Evolutionary conservation across 2,113 vertebrate species (phyloP).

Genomic region (Marmota monax): DNA sequence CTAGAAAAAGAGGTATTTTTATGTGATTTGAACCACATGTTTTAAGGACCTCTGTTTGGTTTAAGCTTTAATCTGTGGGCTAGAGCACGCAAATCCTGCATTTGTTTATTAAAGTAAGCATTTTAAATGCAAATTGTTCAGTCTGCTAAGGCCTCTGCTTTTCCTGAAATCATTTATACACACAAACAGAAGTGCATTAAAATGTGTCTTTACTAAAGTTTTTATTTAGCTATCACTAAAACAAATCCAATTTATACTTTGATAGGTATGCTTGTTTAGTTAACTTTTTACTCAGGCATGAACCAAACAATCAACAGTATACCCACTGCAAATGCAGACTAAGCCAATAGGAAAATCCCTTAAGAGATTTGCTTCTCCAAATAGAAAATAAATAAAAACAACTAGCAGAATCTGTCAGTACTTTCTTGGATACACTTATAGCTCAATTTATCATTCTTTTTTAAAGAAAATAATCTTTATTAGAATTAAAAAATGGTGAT

Average conservation of each 20-base stretch:
- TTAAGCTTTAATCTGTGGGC: neutral
- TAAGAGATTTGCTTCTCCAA: neutral
- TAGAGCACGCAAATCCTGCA: slow-evolving; percentile 39
- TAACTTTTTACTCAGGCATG: neutral
- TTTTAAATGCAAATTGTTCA: slow-evolving; percentile 65
- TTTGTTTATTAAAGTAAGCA: slow-evolving; percentile 69
- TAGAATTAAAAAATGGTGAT: neutral
- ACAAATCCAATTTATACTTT: slow-evolving; percentile 18
- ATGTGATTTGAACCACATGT: neutral
- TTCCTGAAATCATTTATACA: slow-evolving; percentile 63
- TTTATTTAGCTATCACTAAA: slow-evolving; percentile 30
- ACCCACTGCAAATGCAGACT: neutral
- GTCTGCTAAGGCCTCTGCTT: slow-evolving; percentile 33
- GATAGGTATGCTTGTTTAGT: neutral
- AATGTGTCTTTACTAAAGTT: neutral
- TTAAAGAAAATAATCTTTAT: neutral
- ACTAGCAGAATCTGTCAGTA: neutral
- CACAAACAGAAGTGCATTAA: slow-evolving; percentile 61
- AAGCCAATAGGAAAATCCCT: neutral
- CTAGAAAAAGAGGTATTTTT: neutral
- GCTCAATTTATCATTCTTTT: neutral
- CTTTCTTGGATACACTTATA: neutral
- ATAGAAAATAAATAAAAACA: neutral
- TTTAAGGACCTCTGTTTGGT: neutral
- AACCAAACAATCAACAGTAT: neutral